These are phyloP conservation scores for Furnarius figulus DNA, from an alignment of 2,113 vertebrate species.

Conservation along the genomic window DNA sequence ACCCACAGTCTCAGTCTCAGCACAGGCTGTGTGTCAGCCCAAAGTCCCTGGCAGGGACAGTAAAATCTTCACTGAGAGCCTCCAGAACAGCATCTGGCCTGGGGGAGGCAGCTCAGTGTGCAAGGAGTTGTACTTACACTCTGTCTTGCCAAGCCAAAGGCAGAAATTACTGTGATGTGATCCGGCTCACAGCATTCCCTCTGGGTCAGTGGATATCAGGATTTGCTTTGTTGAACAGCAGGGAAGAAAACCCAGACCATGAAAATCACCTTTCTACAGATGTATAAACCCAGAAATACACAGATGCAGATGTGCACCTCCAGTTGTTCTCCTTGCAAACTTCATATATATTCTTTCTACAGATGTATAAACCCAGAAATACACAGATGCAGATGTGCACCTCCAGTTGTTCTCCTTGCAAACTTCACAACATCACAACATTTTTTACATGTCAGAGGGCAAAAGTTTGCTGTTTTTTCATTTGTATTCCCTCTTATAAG, in stretches of 20 bases:
- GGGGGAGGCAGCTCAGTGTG: background rate
- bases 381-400: background rate
- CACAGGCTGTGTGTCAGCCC: background rate
- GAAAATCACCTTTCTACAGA: background rate
- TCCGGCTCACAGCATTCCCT: background rate
- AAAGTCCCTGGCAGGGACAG: background rate
- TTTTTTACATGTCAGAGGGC: background rate
- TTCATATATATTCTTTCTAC: too few relatives aligned
- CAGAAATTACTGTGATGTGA: conserved; percentile 10
- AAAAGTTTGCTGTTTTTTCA: background rate
- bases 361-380: background rate
- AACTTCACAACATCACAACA: background rate
- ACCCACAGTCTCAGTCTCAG: background rate
- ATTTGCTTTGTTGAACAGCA: background rate
- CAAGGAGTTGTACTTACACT: background rate
- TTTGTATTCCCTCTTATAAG: background rate
- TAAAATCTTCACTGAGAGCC: background rate
- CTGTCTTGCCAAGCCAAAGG: background rate
- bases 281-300: background rate
- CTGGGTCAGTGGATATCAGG: background rate
- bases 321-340: background rate
- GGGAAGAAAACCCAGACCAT: background rate
- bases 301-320: background rate
- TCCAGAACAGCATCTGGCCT: background rate
- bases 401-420: background rate